Evolutionary conservation across 2,888 invertebrate species (phyloP).

Genomic region (Leptinotarsa tumamoca): DNA sequence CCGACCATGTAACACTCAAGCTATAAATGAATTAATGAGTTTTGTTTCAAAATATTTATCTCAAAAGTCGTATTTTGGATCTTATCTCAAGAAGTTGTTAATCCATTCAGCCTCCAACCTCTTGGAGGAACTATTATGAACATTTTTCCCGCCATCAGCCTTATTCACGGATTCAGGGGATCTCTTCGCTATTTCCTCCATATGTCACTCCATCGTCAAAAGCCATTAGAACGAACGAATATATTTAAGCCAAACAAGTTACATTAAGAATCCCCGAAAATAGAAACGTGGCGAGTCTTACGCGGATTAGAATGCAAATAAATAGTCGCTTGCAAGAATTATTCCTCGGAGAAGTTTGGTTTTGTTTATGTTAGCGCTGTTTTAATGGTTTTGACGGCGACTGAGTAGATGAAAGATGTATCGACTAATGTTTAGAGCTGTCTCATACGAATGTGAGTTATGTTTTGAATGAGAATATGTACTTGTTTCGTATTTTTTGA

Average conservation of each 20-base stretch:
- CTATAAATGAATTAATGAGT: too few relatives aligned
- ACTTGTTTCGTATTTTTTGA: too few relatives aligned
- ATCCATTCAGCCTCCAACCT: not conserved
- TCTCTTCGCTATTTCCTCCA: not conserved
- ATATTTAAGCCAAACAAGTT: not conserved
- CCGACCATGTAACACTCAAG: too few relatives aligned
- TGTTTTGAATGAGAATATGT: too few relatives aligned
- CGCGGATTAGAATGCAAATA: slow-evolving; percentile 19
- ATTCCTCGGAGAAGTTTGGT: not conserved
- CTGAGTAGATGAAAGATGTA: not conserved
- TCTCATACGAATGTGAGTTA: not conserved
- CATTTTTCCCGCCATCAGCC: not conserved
- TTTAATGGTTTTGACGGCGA: not conserved
- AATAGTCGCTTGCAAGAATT: not conserved
- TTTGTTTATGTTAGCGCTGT: slow-evolving; percentile 2
- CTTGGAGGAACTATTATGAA: not conserved
- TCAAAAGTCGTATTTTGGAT: too few relatives aligned
- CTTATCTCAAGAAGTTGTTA: not conserved
- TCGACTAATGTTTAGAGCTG: not conserved
- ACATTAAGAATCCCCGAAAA: not conserved
- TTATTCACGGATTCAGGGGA: not conserved
- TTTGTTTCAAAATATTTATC: too few relatives aligned
- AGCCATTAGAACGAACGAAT: not conserved
- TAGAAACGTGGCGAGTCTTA: slow-evolving; percentile 11
- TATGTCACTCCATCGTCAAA: slow-evolving; percentile 3